A percentile compares a stretch with the other conserved stretches of the same genome.
These are phyloP conservation scores for Luperina nickerlii DNA, from an alignment of 2,888 invertebrate species.

Conservation along the genomic window DNA sequence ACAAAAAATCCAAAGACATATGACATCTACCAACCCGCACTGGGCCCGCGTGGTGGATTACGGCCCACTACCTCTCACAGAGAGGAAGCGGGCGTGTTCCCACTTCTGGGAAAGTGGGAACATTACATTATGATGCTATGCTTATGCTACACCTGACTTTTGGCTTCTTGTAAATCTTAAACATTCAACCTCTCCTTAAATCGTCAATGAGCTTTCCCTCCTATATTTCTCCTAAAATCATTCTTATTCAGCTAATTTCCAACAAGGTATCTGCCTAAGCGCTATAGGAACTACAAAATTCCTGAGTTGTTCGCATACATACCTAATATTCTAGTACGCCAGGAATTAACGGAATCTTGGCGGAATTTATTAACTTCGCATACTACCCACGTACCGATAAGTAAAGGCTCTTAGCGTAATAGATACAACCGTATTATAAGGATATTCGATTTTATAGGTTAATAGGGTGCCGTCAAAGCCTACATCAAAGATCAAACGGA, in stretches of 20 bases:
- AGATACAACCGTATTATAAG: not conserved
- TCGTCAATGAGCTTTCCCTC: constrained; percentile 6
- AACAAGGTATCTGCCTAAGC: constrained; percentile 16
- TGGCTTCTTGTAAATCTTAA: not conserved
- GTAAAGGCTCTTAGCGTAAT: not conserved
- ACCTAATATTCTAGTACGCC: constrained; percentile 19
- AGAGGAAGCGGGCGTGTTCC: too few relatives aligned
- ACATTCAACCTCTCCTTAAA: not conserved
- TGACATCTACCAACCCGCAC: too few relatives aligned
- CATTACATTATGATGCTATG: too few relatives aligned
- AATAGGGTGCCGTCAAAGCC: not conserved
- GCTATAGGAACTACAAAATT: constrained; percentile 37
- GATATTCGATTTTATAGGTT: not conserved
- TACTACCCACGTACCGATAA: constrained; percentile 8
- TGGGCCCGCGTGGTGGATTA: too few relatives aligned
- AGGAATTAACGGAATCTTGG: constrained; percentile 37
- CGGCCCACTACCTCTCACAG: too few relatives aligned
- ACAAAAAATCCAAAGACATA: too few relatives aligned
- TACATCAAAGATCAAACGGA: not conserved
- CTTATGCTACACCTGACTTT: not conserved
- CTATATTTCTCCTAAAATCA: constrained; percentile 6
- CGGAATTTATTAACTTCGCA: constrained; percentile 35
- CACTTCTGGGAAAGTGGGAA: too few relatives aligned
- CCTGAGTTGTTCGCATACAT: constrained; percentile 40
- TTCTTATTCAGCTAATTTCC: constrained; percentile 22